Evolutionary conservation across 2,797 vertebrate species (phyloP).

Genomic region (Fundulus diaphanus): DNA sequence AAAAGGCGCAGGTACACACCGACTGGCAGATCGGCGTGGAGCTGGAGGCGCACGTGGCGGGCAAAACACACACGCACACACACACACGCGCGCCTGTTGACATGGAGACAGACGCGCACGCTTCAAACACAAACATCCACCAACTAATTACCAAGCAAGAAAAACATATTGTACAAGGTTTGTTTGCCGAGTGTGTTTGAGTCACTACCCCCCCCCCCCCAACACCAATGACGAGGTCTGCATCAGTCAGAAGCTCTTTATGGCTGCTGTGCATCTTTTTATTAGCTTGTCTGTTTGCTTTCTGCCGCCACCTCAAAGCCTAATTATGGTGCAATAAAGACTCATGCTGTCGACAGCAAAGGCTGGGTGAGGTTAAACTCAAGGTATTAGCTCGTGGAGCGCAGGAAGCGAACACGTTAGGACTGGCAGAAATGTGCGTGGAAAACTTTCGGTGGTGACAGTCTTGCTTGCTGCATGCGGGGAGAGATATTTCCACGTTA

Average conservation of each 20-base stretch:
- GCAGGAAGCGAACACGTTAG: slow-evolving; percentile 19
- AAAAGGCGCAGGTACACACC: slow-evolving; percentile 29
- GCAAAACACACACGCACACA: slow-evolving; percentile 29
- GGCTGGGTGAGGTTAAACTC: slow-evolving; percentile 39
- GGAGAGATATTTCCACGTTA: slow-evolving; percentile 1
- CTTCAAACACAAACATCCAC: slow-evolving; percentile 35
- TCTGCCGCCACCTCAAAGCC: slow-evolving; percentile 41
- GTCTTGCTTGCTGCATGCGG: slow-evolving; percentile 9
- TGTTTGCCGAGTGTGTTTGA: slow-evolving; percentile 38
- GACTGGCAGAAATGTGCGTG: slow-evolving; percentile 32
- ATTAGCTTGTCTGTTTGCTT: slow-evolving; percentile 59
- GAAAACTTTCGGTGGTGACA: slow-evolving; percentile 15
- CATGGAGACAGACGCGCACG: slow-evolving; percentile 1
- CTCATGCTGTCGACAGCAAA: slow-evolving; percentile 34
- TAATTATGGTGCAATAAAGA: slow-evolving; percentile 54
- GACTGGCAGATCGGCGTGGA: neutral
- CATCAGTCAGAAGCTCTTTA: slow-evolving; percentile 49
- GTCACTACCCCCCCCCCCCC: slow-evolving; percentile 11
- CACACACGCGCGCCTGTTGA: slow-evolving; percentile 5
- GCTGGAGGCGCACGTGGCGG: neutral
- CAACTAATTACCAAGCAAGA: slow-evolving; percentile 63
- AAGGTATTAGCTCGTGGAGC: slow-evolving; percentile 1
- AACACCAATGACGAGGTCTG: neutral
- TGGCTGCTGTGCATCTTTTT: slow-evolving; percentile 44
- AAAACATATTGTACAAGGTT: slow-evolving; percentile 47